Conservation (phyloP, 2,888 invertebrate genomes). For the Andrena chrysosceles region DNA sequence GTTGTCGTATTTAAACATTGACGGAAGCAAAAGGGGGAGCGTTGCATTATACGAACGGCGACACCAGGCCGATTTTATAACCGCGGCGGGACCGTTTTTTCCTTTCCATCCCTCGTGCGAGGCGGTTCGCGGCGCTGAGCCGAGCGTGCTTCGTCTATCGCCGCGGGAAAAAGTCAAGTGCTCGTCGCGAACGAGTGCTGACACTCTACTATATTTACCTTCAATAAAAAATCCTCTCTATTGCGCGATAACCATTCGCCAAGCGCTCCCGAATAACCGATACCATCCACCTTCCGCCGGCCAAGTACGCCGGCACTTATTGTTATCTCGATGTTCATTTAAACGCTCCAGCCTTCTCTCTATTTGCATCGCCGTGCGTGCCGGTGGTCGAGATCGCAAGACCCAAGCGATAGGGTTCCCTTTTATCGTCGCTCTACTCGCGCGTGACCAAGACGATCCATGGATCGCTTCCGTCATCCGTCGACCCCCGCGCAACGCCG, state of each 20-base stretch:
- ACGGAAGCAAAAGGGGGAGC: slow-evolving; percentile 35
- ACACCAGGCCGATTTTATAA: slow-evolving; percentile 26
- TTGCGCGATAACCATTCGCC: slow-evolving; percentile 18
- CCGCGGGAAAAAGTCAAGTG: slow-evolving; percentile 4
- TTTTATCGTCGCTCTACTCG: slow-evolving; percentile 32
- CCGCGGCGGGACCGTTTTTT: slow-evolving; percentile 3
- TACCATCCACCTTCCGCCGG: not conserved
- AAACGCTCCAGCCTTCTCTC: not conserved
- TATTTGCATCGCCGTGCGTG: too few species aligned
- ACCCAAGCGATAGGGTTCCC: slow-evolving; percentile 33
- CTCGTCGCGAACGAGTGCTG: slow-evolving; percentile 3
- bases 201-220: slow-evolving; percentile 23
- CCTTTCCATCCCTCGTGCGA: not conserved
- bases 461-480: slow-evolving; percentile 13
- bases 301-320: slow-evolving; percentile 3
- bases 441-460: slow-evolving; percentile 42
- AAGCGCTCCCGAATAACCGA: slow-evolving; percentile 9
- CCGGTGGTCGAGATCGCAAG: too few species aligned
- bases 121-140: not conserved
- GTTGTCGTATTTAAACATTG: slow-evolving; percentile 55
- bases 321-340: slow-evolving; percentile 31
- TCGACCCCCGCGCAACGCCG: too few species aligned
- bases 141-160: not conserved
- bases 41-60: slow-evolving; percentile 15
- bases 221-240: slow-evolving; percentile 15